Base-by-base conservation (phyloP, 2,888 invertebrate species). In the Pristionchus exspectatus region DNA sequence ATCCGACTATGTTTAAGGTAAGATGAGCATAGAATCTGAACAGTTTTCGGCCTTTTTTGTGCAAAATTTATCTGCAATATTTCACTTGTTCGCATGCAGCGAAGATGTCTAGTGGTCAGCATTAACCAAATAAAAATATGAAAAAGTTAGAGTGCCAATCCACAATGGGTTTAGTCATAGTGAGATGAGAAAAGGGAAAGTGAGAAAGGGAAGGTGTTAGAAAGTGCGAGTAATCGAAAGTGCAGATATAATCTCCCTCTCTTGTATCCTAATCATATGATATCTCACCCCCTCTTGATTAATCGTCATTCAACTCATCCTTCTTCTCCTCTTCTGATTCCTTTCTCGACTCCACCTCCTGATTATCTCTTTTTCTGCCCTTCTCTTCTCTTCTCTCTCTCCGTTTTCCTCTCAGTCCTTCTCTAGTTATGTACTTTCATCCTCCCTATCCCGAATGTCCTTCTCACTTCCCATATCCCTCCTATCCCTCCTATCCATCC, bases 1-100 rank as follows among this genome's bases (percentile, higher is more conserved):
- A 93, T 88, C 90, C 90, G 30, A 92, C 92, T 91, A 92, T 92
- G 77, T 77, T 77, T 44, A 77, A 77, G 77, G 77, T 77, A 33
- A 63, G 33, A 16, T 30, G 3, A 3, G 0, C 7, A 14, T 30
- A 14, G 0, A 0, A 18, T 27, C 9, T 27, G 69, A 30, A 30
- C 30, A 44, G 44, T 16, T 24, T 12, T 24, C 72, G 63, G 27
- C 7, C 33, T 72, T 72, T 33, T 2, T 30, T 18, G 24, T 9
- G 56, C 21, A 1, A 27, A 50, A 50, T 54, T 54, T 24, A 10
- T 84, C 59, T 30, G 4, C 24, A 27, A 30, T 18, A 33, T 83
- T 27, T n/a, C 50, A 24, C 27, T 10, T 18, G 24, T 30, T 44
- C 27, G 2, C 14, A 2, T 3, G 14, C 10, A 30, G 33, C 5